Evolutionary conservation across 2,888 invertebrate species (phyloP).

Genomic region (Leptarthrus brevirostris): DNA sequence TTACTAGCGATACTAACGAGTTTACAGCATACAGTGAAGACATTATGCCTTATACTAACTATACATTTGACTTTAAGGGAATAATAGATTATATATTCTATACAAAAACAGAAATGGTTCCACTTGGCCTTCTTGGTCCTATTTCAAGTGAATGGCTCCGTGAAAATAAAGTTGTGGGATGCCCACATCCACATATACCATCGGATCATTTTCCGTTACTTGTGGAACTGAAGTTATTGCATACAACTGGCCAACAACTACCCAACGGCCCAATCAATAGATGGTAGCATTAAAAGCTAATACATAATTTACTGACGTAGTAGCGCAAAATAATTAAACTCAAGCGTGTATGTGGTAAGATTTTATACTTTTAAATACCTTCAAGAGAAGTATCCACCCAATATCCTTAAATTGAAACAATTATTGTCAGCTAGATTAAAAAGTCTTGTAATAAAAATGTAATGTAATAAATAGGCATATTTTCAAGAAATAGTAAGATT

Average conservation of each 20-base stretch:
- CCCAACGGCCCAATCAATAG: conserved; percentile 86
- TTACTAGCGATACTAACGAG: conserved; percentile 87
- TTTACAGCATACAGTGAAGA: conserved; percentile 95
- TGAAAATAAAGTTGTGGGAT: conserved; percentile 97
- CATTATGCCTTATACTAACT: conserved; percentile 98
- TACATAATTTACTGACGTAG: conserved; percentile 7
- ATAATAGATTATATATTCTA: conserved; percentile 99
- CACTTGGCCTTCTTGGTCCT: conserved; percentile 93
- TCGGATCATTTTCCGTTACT: conserved; percentile 95
- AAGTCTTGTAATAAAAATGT: too few species aligned
- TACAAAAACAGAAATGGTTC: conserved; percentile 94
- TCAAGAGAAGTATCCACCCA: too few species aligned
- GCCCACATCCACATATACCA: conserved; percentile 97
- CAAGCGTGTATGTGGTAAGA: conserved; percentile 24
- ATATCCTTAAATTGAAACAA: too few species aligned
- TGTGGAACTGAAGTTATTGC: conserved; percentile 90
- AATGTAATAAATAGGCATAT: too few species aligned
- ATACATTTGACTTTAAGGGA: conserved; percentile 99
- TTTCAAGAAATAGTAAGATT: neutral
- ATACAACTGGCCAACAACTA: conserved; percentile 75
- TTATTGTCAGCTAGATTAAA: too few species aligned
- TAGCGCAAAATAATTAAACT: neutral
- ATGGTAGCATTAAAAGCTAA: conserved; percentile 77
- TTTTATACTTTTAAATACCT: conserved; percentile 41
- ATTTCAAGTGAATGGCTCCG: conserved; percentile 92